phyloP scores from a whole-genome alignment of 2,797 vertebrate genomes.

The Poeciliopsis turneri region DNA sequence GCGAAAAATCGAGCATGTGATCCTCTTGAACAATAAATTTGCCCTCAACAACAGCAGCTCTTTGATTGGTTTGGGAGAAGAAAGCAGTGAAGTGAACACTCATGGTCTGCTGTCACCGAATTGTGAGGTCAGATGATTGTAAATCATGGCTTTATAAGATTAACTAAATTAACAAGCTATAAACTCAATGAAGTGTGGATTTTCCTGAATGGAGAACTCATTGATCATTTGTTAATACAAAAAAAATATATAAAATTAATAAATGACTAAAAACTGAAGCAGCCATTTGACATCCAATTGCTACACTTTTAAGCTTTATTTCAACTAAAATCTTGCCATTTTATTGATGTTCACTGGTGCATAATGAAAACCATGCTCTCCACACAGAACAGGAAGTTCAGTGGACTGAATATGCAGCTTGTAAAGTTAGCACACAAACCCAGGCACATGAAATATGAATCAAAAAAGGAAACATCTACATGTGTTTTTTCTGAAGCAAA shows the following conservation, averaged over 20 bases:
- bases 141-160: conserved; percentile 4
- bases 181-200: conserved; percentile 6
- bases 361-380: conserved; percentile 53
- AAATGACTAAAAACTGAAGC: conserved; percentile 13
- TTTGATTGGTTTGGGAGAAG: conserved; percentile 24
- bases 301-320: conserved; percentile 6
- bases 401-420: conserved; percentile 57
- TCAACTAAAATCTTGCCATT: conserved; percentile 60
- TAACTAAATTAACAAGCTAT: conserved; percentile 29
- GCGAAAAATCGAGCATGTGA: conserved; percentile 23
- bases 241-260: not conserved
- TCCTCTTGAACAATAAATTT: conserved; percentile 6
- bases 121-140: conserved; percentile 18
- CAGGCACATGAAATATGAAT: conserved; percentile 68
- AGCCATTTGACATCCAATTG: conserved; percentile 10
- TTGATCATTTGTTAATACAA: not conserved
- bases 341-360: conserved; percentile 57
- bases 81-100: conserved; percentile 18
- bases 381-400: conserved; percentile 57
- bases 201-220: conserved; percentile 2
- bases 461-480: conserved; percentile 48
- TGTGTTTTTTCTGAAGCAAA: conserved; percentile 52
- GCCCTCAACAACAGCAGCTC: conserved; percentile 12
- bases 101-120: conserved; percentile 11
- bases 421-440: conserved; percentile 37